Evolutionary conservation across 1,140 invertebrate species (phyloP), one percentile per base, ranked within the genome.

Genomic region (Muscidifurax raptorellus): DNA sequence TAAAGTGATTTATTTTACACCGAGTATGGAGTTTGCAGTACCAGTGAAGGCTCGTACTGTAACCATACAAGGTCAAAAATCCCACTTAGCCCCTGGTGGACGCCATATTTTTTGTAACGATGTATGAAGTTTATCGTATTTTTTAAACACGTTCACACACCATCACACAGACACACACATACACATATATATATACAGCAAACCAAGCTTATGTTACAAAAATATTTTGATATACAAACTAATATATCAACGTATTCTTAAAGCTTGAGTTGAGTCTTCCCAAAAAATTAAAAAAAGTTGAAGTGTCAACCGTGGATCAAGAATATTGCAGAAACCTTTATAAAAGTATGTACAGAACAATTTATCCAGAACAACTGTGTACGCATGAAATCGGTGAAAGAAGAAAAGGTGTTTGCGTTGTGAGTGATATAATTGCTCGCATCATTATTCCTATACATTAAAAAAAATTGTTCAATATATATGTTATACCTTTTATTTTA

Each of bases 371-470:
- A 28, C 79, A 80, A 30, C 0, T 80, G 7, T 71, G 36, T 30
- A 80, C 79, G 25, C 36, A 71, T 9, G n/a, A 13, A 6, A 40
- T 71, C 0, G 28, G 15, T 32, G 9, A 66, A n/a, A 13, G 28
- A 71, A 44, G 79, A 47, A 80, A 22, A 80, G 66, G 79, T 47
- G 79, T 28, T 47, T 80, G 79, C 13, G 28, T 47, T 25, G 79
- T 80, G 71, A 47, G 79, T 80, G 40, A 5, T 40, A 13, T 67
- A 1, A 47, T 71, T 71, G 9, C 28, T 71, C 12, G 32, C 27
- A 71, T 30, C 25, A 22, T 71, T 30, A 27, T 71, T 32, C 47
- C 18, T 52, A 52, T n/a, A n/a, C n/a, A n/a, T n/a, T n/a, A n/a
- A n/a, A n/a, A n/a, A n/a, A n/a, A n/a, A n/a, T n/a, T n/a, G n/a